Conservation (phyloP, 2,113 vertebrate species). For the Podarcis cretensis region DNA sequence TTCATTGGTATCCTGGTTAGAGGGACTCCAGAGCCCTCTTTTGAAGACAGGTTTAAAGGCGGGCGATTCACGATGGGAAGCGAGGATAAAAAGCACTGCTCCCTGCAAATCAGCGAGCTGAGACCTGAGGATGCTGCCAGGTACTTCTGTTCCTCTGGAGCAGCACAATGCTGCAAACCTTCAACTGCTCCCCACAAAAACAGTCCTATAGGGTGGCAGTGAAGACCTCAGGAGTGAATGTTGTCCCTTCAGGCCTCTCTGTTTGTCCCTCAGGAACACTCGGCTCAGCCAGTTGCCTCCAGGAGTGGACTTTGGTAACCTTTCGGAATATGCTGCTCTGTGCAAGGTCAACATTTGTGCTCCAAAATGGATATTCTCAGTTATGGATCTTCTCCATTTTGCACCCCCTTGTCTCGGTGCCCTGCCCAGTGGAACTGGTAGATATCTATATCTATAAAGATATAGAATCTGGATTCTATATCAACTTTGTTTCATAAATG, state of each 20-base stretch:
- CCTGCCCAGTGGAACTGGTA: not conserved
- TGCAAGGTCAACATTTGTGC: too few relatives aligned
- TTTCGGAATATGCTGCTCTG: too few relatives aligned
- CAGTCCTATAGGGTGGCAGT: not conserved
- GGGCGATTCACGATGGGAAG: not conserved
- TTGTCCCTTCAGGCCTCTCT: too few relatives aligned
- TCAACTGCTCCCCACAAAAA: not conserved
- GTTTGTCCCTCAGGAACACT: not conserved
- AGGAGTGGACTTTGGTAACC: too few relatives aligned
- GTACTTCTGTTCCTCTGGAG: slow-evolving; percentile 8
- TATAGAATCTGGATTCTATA: too few relatives aligned
- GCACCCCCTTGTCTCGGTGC: too few relatives aligned
- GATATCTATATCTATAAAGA: too few relatives aligned
- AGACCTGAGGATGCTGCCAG: not conserved
- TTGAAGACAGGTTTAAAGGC: not conserved
- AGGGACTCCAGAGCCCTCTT: not conserved
- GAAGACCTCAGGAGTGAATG: not conserved
- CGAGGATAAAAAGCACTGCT: not conserved
- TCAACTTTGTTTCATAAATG: too few relatives aligned
- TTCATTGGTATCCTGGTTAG: not conserved
- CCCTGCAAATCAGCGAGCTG: not conserved
- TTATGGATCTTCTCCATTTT: too few relatives aligned
- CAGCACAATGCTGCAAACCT: not conserved
- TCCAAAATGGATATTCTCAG: too few relatives aligned
- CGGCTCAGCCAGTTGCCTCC: too few relatives aligned